These are phyloP conservation scores for Passer domesticus DNA, from an alignment of 2,113 vertebrate species.

Conservation along the genomic window DNA sequence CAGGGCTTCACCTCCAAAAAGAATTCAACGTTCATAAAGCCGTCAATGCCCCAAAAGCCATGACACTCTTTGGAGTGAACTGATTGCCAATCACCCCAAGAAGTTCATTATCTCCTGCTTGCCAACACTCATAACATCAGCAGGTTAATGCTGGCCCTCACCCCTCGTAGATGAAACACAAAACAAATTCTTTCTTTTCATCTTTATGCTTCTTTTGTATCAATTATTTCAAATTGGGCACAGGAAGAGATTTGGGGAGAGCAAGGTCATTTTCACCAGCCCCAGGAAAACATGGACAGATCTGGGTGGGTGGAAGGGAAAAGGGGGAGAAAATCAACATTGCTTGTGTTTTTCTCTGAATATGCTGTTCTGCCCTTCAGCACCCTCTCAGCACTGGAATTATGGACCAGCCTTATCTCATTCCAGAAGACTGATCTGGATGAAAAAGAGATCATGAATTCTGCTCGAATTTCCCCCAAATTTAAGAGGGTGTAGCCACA, in stretches of 20 bases:
- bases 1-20: not conserved
- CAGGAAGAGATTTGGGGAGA: not conserved
- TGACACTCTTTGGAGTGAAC: not conserved
- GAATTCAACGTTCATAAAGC: not conserved
- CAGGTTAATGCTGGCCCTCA: not conserved
- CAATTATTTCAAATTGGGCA: not conserved
- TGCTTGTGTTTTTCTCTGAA: not conserved
- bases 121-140: not conserved
- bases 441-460: not conserved
- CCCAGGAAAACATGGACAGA: not conserved
- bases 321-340: not conserved
- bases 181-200: not conserved
- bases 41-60: not conserved
- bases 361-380: not conserved
- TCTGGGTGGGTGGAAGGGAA: not conserved
- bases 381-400: not conserved
- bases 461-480: not conserved
- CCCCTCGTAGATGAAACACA: rapidly evolving
- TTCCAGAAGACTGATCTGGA: not conserved
- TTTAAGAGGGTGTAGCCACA: not conserved
- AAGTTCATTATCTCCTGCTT: not conserved
- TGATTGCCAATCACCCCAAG: not conserved
- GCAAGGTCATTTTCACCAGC: not conserved
- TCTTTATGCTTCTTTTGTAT: not conserved
- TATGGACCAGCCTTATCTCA: not conserved